Conservation (phyloP, 2,113 vertebrate genomes). For the Polypterus bichir region DNA sequence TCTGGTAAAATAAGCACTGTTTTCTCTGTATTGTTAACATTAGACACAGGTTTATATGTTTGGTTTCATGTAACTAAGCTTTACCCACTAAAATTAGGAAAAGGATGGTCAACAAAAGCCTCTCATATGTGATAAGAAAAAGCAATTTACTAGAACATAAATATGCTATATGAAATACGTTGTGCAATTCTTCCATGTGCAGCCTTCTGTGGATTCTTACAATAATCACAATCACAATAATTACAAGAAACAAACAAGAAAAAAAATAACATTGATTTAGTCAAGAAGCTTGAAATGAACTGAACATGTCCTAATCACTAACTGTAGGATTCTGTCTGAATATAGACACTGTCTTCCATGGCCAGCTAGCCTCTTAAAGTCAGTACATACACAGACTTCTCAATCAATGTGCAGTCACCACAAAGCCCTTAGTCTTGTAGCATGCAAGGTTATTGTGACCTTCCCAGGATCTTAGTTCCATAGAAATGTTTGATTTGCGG, state of each 20-base stretch:
- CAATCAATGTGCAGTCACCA: constrained; percentile 8
- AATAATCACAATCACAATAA: too few species aligned
- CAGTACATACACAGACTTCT: constrained; percentile 8
- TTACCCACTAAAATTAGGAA: too few species aligned
- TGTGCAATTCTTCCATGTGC: neutral
- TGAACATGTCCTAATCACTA: neutral
- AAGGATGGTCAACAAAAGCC: too few species aligned
- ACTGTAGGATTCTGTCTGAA: fast-evolving
- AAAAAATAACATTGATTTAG: too few species aligned
- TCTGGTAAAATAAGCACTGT: too few species aligned
- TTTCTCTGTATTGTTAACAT: too few species aligned
- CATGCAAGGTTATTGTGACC: neutral
- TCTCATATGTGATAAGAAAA: neutral
- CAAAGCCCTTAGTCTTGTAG: neutral
- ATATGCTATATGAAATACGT: neutral
- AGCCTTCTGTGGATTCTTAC: neutral
- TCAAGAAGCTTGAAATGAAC: neutral
- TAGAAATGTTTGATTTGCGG: neutral
- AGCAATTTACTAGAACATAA: neutral
- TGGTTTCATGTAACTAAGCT: too few species aligned
- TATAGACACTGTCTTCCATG: neutral
- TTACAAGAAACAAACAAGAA: too few species aligned
- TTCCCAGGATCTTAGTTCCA: fast-evolving
- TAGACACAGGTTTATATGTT: too few species aligned
- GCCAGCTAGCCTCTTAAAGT: constrained; percentile 17